Conservation (phyloP, 2,113 vertebrate genomes). For the Aix galericulata region DNA sequence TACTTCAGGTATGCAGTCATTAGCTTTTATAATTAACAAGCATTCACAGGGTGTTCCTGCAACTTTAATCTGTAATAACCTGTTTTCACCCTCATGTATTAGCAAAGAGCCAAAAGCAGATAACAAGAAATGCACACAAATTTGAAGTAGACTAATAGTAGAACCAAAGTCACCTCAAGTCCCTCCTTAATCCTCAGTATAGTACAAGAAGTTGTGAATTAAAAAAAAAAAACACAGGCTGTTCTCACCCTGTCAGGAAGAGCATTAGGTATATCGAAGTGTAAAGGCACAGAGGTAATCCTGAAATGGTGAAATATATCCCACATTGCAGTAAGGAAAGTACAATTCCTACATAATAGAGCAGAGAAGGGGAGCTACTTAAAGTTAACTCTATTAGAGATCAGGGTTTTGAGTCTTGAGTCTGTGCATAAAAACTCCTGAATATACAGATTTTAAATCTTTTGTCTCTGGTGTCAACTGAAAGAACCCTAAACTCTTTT, state of each 20-base stretch:
- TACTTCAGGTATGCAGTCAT: background rate
- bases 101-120: background rate
- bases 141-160: background rate
- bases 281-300: background rate
- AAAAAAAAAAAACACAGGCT: too few species aligned
- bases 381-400: background rate
- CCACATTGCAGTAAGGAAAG: background rate
- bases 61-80: background rate
- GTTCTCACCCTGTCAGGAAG: background rate
- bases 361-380: background rate
- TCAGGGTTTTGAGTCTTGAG: background rate
- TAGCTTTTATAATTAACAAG: background rate
- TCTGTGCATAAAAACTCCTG: background rate
- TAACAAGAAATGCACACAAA: background rate
- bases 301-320: background rate
- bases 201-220: background rate
- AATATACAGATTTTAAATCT: background rate
- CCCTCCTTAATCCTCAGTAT: background rate
- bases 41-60: background rate
- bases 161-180: background rate
- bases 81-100: background rate
- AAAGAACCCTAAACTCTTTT: background rate
- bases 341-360: background rate
- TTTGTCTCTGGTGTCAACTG: background rate
- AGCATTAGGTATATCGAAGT: background rate